A percentile compares a stretch with the other conserved stretches of the same genome.
phyloP scores from a whole-genome alignment of 2,888 invertebrate species.

The Liodrosophila aerea region DNA sequence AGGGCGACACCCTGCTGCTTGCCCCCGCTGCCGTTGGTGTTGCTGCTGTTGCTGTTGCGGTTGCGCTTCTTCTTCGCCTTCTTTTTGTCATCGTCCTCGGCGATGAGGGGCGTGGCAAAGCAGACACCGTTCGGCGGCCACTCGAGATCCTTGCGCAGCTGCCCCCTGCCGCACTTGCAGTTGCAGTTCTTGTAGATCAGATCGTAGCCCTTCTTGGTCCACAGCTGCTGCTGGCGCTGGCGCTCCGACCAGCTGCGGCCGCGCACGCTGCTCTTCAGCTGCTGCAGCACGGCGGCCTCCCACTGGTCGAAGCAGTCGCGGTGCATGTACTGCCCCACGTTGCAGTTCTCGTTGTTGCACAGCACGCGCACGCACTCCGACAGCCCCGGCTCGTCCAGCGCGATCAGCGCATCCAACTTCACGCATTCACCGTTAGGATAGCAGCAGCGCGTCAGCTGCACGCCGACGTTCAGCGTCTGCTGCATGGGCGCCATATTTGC shows the following conservation, averaged over 20 bases:
- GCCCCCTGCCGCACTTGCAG: slow-evolving; percentile 95
- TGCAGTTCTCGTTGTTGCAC: slow-evolving; percentile 97
- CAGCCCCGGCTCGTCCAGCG: slow-evolving; percentile 88
- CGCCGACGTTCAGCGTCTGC: slow-evolving; percentile 48
- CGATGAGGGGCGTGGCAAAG: slow-evolving; percentile 23
- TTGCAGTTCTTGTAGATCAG: slow-evolving; percentile 97
- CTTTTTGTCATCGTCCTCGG: slow-evolving; percentile 85
- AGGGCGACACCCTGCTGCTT: slow-evolving; percentile 83
- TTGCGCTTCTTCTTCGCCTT: slow-evolving; percentile 86
- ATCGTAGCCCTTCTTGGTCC: slow-evolving; percentile 99
- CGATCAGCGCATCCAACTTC: slow-evolving; percentile 85
- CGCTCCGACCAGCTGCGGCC: slow-evolving; percentile 97
- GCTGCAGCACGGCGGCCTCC: slow-evolving; percentile 94
- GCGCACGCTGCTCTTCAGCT: slow-evolving; percentile 94
- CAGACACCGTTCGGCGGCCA: slow-evolving; percentile 84
- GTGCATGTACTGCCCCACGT: slow-evolving; percentile 96
- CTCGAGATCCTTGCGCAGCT: slow-evolving; percentile 96
- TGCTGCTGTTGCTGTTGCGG: slow-evolving; percentile 82
- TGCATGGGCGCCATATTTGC: slow-evolving; percentile 80
- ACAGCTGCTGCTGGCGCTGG: slow-evolving; percentile 96
- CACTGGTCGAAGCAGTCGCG: slow-evolving; percentile 96
- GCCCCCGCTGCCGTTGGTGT: slow-evolving; percentile 83
- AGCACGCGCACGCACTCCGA: slow-evolving; percentile 93
- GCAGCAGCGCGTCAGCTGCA: slow-evolving; percentile 87
- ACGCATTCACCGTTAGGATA: slow-evolving; percentile 92